phyloP scores from a whole-genome alignment of 2,113 vertebrate genomes.

The Cathartes aura region DNA sequence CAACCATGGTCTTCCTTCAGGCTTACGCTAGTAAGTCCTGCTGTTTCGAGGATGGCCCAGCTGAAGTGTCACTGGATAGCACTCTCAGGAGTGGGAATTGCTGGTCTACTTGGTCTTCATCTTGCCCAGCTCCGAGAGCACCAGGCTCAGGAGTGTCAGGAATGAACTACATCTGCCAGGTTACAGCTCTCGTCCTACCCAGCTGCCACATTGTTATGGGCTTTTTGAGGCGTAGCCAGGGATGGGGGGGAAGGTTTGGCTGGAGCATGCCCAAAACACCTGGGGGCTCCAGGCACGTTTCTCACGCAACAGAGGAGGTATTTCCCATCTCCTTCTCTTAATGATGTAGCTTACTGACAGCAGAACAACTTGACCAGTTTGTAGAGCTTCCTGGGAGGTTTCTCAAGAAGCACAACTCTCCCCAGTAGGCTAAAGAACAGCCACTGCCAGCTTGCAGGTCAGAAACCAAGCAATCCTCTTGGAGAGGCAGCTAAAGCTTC shows the following conservation, averaged over 20 bases:
- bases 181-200: background rate
- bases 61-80: fast-evolving
- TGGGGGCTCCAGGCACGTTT: fast-evolving
- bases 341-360: background rate
- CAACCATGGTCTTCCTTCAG: fast-evolving
- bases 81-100: background rate
- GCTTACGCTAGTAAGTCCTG: background rate
- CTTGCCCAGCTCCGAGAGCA: background rate
- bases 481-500: background rate
- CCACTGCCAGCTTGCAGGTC: background rate
- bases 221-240: background rate
- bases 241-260: background rate
- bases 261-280: background rate
- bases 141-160: background rate
- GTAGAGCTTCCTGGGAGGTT: fast-evolving
- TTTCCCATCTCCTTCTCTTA: background rate
- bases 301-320: background rate
- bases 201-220: background rate
- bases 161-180: background rate
- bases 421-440: background rate
- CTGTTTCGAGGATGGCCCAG: background rate
- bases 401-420: background rate
- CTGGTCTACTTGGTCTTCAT: background rate
- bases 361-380: background rate
- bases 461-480: background rate